These are phyloP conservation scores for Schizopygopsis pylzovi DNA, from an alignment of 2,797 vertebrate species.

Conservation along the genomic window DNA sequence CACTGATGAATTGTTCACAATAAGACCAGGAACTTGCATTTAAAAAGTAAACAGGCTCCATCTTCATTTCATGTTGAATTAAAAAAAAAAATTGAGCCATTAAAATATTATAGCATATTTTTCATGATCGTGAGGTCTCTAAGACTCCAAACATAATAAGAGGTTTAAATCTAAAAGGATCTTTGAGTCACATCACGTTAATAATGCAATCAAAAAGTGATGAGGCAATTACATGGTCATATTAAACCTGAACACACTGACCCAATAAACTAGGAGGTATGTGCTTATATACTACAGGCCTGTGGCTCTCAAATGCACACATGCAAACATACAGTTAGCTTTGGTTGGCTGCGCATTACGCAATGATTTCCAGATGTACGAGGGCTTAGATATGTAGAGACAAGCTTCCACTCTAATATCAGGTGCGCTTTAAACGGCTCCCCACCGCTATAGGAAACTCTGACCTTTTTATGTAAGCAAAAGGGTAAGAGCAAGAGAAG, in stretches of 20 bases:
- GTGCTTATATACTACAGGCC: constrained; percentile 42
- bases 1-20: constrained; percentile 16
- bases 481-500: constrained; percentile 23
- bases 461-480: constrained; percentile 55
- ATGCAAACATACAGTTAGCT: constrained; percentile 20
- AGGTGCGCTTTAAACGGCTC: constrained; percentile 55
- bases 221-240: constrained; percentile 41
- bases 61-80: constrained; percentile 3
- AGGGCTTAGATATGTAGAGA: constrained; percentile 22
- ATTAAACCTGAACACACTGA: constrained; percentile 41
- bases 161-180: constrained; percentile 16
- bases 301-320: constrained; percentile 48
- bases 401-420: constrained; percentile 52
- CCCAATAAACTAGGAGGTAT: constrained; percentile 61
- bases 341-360: constrained; percentile 41
- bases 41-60: not conserved
- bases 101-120: constrained; percentile 20
- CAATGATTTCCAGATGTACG: constrained; percentile 41
- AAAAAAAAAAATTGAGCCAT: constrained; percentile 4
- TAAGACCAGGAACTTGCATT: constrained; percentile 10
- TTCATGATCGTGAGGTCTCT: not conserved
- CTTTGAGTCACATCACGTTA: constrained; percentile 7
- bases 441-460: constrained; percentile 32
- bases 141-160: constrained; percentile 9
- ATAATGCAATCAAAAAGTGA: constrained; percentile 34